Evolutionary conservation across 2,113 vertebrate genomes (phyloP), one percentile per base, ranked within the genome.

Genomic region (Arvicanthis niloticus): DNA sequence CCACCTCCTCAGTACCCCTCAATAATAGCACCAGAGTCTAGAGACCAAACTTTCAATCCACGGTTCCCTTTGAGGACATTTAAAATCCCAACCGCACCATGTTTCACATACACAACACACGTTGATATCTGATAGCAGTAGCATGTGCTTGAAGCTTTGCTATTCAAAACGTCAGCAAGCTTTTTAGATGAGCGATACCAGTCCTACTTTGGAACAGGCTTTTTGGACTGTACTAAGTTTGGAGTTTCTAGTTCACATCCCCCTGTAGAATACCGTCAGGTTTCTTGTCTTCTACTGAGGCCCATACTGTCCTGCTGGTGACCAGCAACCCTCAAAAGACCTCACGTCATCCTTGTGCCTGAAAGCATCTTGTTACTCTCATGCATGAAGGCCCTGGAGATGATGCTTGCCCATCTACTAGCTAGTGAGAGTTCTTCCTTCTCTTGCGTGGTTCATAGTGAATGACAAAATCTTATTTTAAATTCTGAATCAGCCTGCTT

Each of bases 401-500:
- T 31, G 48, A 17, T 51, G 13, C 24, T 85, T 31, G 11, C 34
- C 77, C n/a, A 16, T 11, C 22, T 60, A 40, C 86, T 58, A 56
- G 42, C 80, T 73, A 42, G 7, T 16, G 0, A 81, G 31, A n/a
- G 29, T 62, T 84, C 10, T 17, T 37, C 81, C 84, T 56, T 75
- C 53, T 93, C 53, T 7, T 75, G 24, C 6, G 16, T 11, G 21
- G 4, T 48, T 89, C 62, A 90, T 72, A 45, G 76, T 22, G 81
- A 89, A 53, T 73, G 65, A 80, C 62, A 70, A 75, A 85, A 45
- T 91, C 68, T 67, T 68, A 45, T 89, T 94, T 95, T 86, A 95
- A 94, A 96, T 96, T 93, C 87, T 48, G 77, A 93, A 82, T 82
- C 31, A 5, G 82, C 78, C 53, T 95, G 95, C 48, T 93, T 90